Base-by-base conservation (phyloP, 2,797 vertebrate species). In the Dallia pectoralis region DNA sequence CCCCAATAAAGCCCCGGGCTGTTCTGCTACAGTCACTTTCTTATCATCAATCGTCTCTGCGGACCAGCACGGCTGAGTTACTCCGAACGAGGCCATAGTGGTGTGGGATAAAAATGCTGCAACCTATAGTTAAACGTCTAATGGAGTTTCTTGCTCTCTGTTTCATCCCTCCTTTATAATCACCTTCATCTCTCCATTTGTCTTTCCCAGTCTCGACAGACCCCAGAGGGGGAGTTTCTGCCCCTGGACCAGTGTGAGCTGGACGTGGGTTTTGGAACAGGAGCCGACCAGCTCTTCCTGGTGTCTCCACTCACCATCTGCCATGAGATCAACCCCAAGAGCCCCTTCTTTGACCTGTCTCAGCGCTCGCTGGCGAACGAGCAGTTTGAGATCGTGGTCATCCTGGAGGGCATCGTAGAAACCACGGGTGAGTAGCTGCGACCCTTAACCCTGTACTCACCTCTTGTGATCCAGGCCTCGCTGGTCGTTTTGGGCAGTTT, bases 221-320 rank as follows among this genome's bases (percentile, higher is more conserved):
- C 95, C 0, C 95, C 95, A 0, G 96, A 97, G 87, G 96, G 96
- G 0, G 96, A 97, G 89, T 97, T 97, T 84, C 89, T 97, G 87
- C 96, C 95, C 0, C 86, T 97, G 79, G 96, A 96, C 87, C 96
- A 97, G 88, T 95, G 95, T 69, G 96, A 97, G 69, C 77, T 97
- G 88, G 95, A 97, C 7, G 96, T 97, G 2, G 96, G 95, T 56
- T 97, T 97, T 70, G 95, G 96, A 81, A 97, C 96, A 0, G 96
- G 96, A 0, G 95, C 96, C 0, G 95, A 97, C 84, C 95, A 97
- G 83, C 94, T 97, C 79, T 96, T 97, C 82, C 89, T 97, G 64
- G 96, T 97, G 67, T 97, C 96, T 27, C 96, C 96, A 4, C 93
- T 97, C 79, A 97, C 96, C 77, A 97, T 97, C 85, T 97, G 95